These are phyloP conservation scores for Haliclona indistincta DNA, from an alignment of 37 sponge, comb jelly and placozoan genomes.

Conservation along the genomic window DNA sequence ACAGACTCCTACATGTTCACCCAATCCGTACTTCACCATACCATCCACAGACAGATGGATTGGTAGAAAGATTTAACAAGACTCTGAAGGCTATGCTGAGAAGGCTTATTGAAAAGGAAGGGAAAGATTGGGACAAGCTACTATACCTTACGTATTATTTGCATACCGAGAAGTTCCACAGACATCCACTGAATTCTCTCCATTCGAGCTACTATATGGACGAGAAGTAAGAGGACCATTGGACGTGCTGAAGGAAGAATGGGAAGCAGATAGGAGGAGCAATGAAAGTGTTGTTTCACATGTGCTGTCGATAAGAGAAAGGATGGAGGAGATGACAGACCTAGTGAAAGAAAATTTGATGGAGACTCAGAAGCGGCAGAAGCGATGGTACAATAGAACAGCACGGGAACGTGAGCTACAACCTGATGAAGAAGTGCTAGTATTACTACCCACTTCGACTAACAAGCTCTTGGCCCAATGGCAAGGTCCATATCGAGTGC, in stretches of 20 bases:
- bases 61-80: conserved; percentile 35
- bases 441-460: conserved; percentile 28
- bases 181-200: conserved; percentile 24
- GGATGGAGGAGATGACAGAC: conserved; percentile 23
- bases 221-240: conserved; percentile 44
- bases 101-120: background rate
- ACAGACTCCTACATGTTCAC: conserved; percentile 13
- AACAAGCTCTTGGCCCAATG: conserved; percentile 34
- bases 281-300: conserved; percentile 34
- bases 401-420: conserved; percentile 13
- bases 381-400: conserved; percentile 39
- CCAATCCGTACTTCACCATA: conserved; percentile 28
- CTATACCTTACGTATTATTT: conserved; percentile 44
- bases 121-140: conserved; percentile 28
- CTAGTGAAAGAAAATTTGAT: conserved; percentile 26
- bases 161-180: conserved; percentile 25
- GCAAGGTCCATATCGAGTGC: conserved; percentile 39
- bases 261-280: conserved; percentile 6
- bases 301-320: conserved; percentile 24
- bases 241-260: conserved; percentile 48
- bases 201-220: conserved; percentile 48
- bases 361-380: conserved; percentile 22
- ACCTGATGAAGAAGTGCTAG: conserved; percentile 36
- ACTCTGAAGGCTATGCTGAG: conserved; percentile 31
- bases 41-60: conserved; percentile 49